phyloP scores from a whole-genome alignment of 2,797 vertebrate genomes.

The Thaleichthys pacificus region DNA sequence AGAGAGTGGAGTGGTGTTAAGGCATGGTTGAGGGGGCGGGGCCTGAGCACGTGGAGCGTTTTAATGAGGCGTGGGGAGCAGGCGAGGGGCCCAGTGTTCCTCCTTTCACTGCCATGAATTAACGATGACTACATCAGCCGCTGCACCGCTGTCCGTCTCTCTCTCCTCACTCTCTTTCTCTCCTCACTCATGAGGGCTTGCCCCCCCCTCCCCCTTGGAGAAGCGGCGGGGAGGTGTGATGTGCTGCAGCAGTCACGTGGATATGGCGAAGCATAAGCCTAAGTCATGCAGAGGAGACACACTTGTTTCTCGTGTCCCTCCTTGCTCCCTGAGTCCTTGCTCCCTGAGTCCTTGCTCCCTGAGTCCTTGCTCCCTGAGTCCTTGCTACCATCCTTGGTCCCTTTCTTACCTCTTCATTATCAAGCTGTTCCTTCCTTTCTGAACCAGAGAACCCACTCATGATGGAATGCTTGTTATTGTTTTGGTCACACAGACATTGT shows the following conservation, averaged over 20 bases:
- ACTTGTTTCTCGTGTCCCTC: not conserved
- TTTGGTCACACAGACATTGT: too few species aligned
- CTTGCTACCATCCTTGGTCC: not conserved
- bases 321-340: not conserved
- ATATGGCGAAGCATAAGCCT: not conserved
- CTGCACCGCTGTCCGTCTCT: constrained; percentile 1
- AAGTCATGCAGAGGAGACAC: not conserved
- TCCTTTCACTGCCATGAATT: constrained; percentile 22
- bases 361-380: not conserved
- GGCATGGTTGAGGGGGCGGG: not conserved
- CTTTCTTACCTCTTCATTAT: too few species aligned
- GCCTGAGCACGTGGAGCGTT: not conserved
- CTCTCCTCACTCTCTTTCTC: not conserved
- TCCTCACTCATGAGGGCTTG: not conserved
- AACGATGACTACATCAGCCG: constrained; percentile 24
- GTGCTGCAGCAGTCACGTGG: not conserved
- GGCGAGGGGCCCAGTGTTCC: not conserved
- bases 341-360: not conserved
- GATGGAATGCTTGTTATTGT: too few species aligned
- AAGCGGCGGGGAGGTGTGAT: not conserved
- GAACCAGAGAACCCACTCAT: too few species aligned
- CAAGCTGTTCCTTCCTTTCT: too few species aligned
- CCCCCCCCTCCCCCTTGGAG: not conserved
- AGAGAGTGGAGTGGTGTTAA: not conserved
- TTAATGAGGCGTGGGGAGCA: constrained; percentile 9